phyloP scores from a whole-genome alignment of 2,888 invertebrate genomes.

The Pseudoips prasinana region DNA sequence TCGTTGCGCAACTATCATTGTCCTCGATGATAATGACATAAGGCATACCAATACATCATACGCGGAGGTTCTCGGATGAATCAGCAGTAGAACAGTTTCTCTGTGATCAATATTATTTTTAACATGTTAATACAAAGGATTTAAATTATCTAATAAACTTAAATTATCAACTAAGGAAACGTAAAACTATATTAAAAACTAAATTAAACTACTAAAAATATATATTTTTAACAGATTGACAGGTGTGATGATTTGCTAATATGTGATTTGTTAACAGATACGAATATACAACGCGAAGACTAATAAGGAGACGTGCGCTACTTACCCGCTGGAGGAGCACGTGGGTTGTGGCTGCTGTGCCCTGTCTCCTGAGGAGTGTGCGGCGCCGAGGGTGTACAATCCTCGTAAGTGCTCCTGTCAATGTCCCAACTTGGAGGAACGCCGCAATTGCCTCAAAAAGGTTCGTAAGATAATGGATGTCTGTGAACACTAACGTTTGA shows the following conservation, averaged over 20 bases:
- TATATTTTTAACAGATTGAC: background rate
- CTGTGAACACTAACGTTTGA: slow-evolving; percentile 54
- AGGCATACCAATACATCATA: slow-evolving; percentile 24
- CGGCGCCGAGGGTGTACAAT: slow-evolving; percentile 57
- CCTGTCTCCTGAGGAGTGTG: slow-evolving; percentile 50
- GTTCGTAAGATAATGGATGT: slow-evolving; percentile 79
- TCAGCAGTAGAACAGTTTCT: too few relatives aligned
- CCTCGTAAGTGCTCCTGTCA: slow-evolving; percentile 78
- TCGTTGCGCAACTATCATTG: slow-evolving; percentile 40
- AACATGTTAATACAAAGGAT: too few relatives aligned
- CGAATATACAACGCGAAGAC: slow-evolving; percentile 66
- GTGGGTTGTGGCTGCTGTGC: slow-evolving; percentile 64
- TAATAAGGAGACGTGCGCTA: slow-evolving; percentile 62
- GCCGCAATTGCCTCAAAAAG: slow-evolving; percentile 66
- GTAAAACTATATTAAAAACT: too few relatives aligned
- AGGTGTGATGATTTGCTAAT: slow-evolving; percentile 5
- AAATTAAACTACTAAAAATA: too few relatives aligned
- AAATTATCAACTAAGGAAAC: too few relatives aligned
- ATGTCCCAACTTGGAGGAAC: slow-evolving; percentile 69
- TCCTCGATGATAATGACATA: slow-evolving; percentile 56
- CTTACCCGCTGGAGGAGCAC: slow-evolving; percentile 65
- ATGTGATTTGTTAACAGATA: slow-evolving; percentile 47
- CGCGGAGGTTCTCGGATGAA: background rate
- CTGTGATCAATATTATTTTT: too few relatives aligned
- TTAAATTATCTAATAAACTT: too few relatives aligned